phyloP scores from a whole-genome alignment of 2,888 invertebrate species.

The Hedychridium roseum region DNA sequence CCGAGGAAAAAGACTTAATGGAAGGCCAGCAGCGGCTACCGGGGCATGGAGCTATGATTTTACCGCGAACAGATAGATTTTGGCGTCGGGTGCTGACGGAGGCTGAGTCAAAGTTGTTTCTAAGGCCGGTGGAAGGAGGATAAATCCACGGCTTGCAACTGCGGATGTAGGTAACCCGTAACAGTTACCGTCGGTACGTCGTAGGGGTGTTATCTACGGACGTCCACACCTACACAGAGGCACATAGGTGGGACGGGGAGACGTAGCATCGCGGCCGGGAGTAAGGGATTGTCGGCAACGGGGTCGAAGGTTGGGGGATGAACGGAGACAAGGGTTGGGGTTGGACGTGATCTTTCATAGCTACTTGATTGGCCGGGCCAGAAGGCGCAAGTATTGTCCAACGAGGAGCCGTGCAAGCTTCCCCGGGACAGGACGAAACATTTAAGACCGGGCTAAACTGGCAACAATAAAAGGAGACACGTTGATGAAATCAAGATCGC shows the following conservation, averaged over 20 bases:
- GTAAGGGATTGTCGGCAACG: constrained; percentile 37
- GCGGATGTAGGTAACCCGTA: constrained; percentile 33
- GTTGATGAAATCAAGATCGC: constrained; percentile 62
- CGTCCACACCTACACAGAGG: constrained; percentile 20
- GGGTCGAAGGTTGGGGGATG: constrained; percentile 38
- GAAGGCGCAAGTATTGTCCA: constrained; percentile 54
- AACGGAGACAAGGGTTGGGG: constrained; percentile 27
- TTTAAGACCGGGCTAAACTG: constrained; percentile 55
- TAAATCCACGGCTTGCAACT: constrained; percentile 12
- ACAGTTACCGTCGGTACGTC: constrained; percentile 33
- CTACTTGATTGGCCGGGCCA: constrained; percentile 57
- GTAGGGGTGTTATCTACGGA: constrained; percentile 20
- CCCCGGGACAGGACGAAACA: constrained; percentile 51
- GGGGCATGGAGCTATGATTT: constrained; percentile 32
- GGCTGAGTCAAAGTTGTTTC: constrained; percentile 1
- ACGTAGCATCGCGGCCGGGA: constrained; percentile 19
- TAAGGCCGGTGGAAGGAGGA: constrained; percentile 20
- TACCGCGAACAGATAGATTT: constrained; percentile 25
- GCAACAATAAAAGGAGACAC: constrained; percentile 61
- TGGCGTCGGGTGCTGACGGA: constrained; percentile 21
- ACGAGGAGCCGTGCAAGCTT: not conserved
- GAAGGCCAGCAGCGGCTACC: no score
- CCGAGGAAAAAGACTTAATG: no score
- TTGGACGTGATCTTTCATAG: constrained; percentile 63
- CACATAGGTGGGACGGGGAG: no score